These are phyloP conservation scores for Sphecodes monilicornis DNA, from an alignment of 2,888 invertebrate genomes.

Conservation along the genomic window DNA sequence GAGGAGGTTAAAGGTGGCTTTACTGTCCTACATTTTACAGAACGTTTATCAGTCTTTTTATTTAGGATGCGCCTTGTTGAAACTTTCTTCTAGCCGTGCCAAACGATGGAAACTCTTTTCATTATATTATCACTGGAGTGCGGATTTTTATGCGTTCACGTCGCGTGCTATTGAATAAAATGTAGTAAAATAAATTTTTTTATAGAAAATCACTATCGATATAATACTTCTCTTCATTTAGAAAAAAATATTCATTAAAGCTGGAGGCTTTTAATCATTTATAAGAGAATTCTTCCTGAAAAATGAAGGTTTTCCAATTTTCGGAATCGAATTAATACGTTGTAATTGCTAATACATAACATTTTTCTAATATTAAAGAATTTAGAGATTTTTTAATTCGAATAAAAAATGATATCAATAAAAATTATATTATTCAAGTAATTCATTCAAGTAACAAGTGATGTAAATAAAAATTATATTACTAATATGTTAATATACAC, in stretches of 20 bases:
- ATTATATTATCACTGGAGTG: not conserved
- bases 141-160: not conserved
- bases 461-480: no score
- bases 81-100: not conserved
- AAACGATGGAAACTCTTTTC: not conserved
- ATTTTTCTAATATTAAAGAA: not conserved
- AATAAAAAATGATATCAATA: no score
- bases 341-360: not conserved
- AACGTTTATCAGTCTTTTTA: constrained; percentile 22
- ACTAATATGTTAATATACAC: no score
- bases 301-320: no score
- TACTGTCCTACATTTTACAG: constrained; percentile 13
- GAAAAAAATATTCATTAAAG: no score
- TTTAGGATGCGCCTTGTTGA: constrained; percentile 1
- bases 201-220: not conserved
- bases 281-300: no score
- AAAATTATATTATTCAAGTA: no score
- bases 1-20: constrained; percentile 4
- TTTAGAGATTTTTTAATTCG: not conserved
- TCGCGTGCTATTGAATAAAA: not conserved
- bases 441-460: no score
- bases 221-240: not conserved
- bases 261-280: no score
- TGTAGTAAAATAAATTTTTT: not conserved
- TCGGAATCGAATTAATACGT: no score